Evolutionary conservation across 2,113 vertebrate species (phyloP).

Genomic region (Dipodomys merriami): DNA sequence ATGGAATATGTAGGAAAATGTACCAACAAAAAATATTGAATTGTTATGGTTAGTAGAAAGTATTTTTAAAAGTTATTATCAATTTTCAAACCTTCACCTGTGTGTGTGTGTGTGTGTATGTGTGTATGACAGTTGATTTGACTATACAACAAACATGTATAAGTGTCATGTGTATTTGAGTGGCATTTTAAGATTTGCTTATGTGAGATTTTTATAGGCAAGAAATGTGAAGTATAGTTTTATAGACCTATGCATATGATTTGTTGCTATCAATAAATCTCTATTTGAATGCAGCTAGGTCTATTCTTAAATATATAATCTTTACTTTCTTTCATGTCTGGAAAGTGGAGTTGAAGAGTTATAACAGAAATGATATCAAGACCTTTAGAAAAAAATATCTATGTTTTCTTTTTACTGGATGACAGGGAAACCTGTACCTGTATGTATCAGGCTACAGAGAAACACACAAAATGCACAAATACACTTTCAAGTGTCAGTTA

Average conservation of each 20-base stretch:
- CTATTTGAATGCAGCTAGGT: not conserved
- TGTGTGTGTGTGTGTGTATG: no score
- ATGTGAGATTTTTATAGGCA: not conserved
- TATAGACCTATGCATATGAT: not conserved
- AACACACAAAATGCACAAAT: not conserved
- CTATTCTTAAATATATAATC: not conserved
- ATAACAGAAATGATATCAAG: not conserved
- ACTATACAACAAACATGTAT: no score
- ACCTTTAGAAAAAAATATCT: not conserved
- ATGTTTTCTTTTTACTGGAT: not conserved
- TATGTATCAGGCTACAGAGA: not conserved
- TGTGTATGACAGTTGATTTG: no score
- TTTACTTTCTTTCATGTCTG: not conserved
- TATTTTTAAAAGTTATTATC: constrained; percentile 29
- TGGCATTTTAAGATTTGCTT: not conserved
- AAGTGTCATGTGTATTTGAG: not conserved
- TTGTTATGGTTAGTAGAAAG: not conserved
- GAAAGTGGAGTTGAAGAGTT: not conserved
- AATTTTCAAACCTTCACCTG: not conserved
- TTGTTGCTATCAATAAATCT: not conserved
- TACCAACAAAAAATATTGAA: not conserved
- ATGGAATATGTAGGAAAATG: not conserved
- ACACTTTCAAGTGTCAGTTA: not conserved
- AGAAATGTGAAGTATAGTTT: not conserved
- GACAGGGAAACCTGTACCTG: not conserved